These are phyloP conservation scores for Coranthus polyacanthus DNA, from an alignment of 2,797 vertebrate genomes.

Conservation along the genomic window DNA sequence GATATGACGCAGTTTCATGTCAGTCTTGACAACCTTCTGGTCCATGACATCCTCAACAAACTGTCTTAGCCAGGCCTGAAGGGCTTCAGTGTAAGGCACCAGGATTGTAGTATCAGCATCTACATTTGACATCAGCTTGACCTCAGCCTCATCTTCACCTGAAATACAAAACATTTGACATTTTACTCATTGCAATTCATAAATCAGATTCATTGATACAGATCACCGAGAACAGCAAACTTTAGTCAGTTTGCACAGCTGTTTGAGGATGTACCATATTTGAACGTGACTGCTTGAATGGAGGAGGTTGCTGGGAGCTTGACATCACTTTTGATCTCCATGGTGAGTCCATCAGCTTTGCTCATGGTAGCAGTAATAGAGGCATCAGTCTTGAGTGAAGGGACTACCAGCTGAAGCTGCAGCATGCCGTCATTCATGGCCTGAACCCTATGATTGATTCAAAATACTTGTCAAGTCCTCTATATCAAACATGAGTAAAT, in stretches of 20 bases:
- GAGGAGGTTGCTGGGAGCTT: constrained; percentile 83
- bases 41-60: constrained; percentile 84
- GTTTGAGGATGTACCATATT: constrained; percentile 84
- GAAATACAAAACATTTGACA: constrained; percentile 39
- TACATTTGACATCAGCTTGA: constrained; percentile 88
- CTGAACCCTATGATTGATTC: constrained; percentile 79
- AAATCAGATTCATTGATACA: neutral
- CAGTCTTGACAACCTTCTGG: constrained; percentile 88
- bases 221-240: neutral
- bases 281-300: constrained; percentile 85
- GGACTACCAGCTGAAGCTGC: constrained; percentile 86
- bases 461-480: constrained; percentile 17
- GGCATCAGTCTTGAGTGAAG: constrained; percentile 86
- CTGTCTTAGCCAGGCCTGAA: constrained; percentile 73
- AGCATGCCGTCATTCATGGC: constrained; percentile 81
- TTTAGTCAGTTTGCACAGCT: neutral
- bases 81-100: constrained; percentile 68
- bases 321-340: constrained; percentile 89
- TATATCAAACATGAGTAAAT: no score
- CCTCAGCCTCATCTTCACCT: constrained; percentile 89
- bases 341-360: constrained; percentile 72
- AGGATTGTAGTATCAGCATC: constrained; percentile 85
- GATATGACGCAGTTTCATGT: constrained; percentile 92
- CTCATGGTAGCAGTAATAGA: constrained; percentile 82
- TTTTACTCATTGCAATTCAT: constrained; percentile 18